A percentile compares a stretch with the other conserved stretches of the same genome.
These are phyloP conservation scores for Drosophila kanekoi DNA, from an alignment of 2,888 invertebrate genomes.

Conservation along the genomic window DNA sequence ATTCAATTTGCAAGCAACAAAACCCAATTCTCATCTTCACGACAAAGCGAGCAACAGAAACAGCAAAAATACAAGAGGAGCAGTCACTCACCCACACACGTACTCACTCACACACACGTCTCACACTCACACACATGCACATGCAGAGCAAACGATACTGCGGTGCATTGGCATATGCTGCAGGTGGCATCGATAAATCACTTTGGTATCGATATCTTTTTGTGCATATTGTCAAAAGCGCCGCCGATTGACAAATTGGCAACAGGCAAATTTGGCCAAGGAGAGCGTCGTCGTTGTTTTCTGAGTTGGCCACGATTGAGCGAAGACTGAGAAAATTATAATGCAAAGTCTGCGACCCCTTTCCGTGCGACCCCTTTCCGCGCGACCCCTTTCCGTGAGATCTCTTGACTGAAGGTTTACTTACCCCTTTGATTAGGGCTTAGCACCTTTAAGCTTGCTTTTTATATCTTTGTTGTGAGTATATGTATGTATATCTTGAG, in stretches of 20 bases:
- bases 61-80: slow-evolving; percentile 38
- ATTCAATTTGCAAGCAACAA: slow-evolving; percentile 38
- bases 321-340: not conserved
- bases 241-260: slow-evolving; percentile 62
- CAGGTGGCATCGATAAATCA: slow-evolving; percentile 74
- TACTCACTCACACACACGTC: not conserved
- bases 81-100: slow-evolving; percentile 34
- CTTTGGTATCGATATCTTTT: slow-evolving; percentile 49
- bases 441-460: slow-evolving; percentile 41
- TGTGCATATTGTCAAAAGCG: slow-evolving; percentile 54
- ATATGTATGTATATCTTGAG: no score
- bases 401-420: not conserved
- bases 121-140: not conserved
- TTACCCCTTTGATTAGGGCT: not conserved
- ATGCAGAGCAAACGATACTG: slow-evolving; percentile 5
- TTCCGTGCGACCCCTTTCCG: not conserved
- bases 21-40: slow-evolving; percentile 39
- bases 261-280: slow-evolving; percentile 55
- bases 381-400: not conserved
- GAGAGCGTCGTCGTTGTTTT: slow-evolving; percentile 31
- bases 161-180: slow-evolving; percentile 25
- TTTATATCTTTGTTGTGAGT: not conserved
- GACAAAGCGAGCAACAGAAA: slow-evolving; percentile 9
- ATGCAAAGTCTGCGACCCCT: slow-evolving; percentile 8
- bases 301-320: not conserved